Base-by-base conservation (phyloP, 2,888 invertebrate species). In the Drosophila prostipennis region DNA sequence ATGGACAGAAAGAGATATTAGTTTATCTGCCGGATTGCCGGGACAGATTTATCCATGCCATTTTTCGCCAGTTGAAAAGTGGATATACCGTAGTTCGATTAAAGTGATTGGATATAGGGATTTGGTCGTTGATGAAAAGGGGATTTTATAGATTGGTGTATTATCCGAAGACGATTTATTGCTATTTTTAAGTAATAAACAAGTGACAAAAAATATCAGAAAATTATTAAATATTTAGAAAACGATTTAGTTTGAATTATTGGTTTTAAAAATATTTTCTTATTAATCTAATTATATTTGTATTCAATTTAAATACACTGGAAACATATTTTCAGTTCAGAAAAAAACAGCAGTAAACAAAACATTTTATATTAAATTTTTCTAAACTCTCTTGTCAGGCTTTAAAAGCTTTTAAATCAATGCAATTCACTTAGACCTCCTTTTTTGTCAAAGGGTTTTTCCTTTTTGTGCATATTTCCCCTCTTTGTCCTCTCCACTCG, bases 11-110 rank as follows among this genome's bases (percentile, higher is more conserved):
- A 64, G 43, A 55, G 61, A 72, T 79, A 80, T 80, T 68, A 58
- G 71, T 81, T 83, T 80, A 84, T 80, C 79, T 61, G 77, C 56
- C 69, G 74, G 49, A 71, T 69, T 52, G 54, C 49, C 53, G 69
- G 52, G 49, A 74, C 60, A 67, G 64, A 65, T 65, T 63, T 63
- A 63, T 63, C 61, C 48, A 16, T 42, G 34, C n/a, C 58, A 39
- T 39, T 46, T 65, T 53, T 39, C 16, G 63, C 11, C n/a, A 64
- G 36, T 60, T 49, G 14, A 23, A 43, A 36, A 43, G 26, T 36
- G 8, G 36, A 51, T 36, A 34, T 51, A 26, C 32, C 37, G 6
- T 34, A 61, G 46, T 42, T 58, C 46, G 45, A 61, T 58, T 59
- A 48, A 51, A 51, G 42, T 43, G 37, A 49, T 42, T 36, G 16